A percentile compares a stretch with the other conserved stretches of the same genome.
Evolutionary conservation across 2,888 invertebrate species (phyloP).

Genomic region (Agrotis segetum): DNA sequence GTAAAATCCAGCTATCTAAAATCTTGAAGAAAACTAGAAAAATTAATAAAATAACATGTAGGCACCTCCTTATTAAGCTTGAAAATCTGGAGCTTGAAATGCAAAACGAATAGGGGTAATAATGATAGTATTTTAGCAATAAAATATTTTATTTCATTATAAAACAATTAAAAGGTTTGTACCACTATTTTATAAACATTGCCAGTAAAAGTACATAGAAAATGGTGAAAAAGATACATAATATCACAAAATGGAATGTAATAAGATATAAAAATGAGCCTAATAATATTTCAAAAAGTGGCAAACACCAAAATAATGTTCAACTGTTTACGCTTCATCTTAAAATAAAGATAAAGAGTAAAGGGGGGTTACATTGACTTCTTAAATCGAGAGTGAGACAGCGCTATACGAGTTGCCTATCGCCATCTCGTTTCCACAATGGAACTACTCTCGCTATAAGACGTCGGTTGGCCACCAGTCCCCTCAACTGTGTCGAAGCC

Average conservation of each 20-base stretch:
- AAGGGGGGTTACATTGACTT: too few relatives aligned
- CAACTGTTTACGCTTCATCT: constrained; percentile 22
- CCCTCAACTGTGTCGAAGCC: too few relatives aligned
- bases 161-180: constrained; percentile 83
- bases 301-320: constrained; percentile 52
- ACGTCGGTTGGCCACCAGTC: too few relatives aligned
- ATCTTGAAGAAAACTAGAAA: background rate
- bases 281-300: constrained; percentile 53
- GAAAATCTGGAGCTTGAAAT: background rate
- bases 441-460: too few relatives aligned
- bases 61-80: background rate
- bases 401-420: too few relatives aligned
- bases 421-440: too few relatives aligned
- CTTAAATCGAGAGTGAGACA: too few relatives aligned
- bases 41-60: too few relatives aligned
- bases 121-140: constrained; percentile 78
- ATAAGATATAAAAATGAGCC: constrained; percentile 66
- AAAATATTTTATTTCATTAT: constrained; percentile 87
- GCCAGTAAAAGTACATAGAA: constrained; percentile 66
- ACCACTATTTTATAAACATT: constrained; percentile 74
- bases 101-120: constrained; percentile 14
- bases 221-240: constrained; percentile 50
- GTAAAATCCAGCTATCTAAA: background rate
- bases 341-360: constrained; percentile 26
- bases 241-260: constrained; percentile 73